phyloP scores from a whole-genome alignment of 2,797 vertebrate genomes.

The Sternotherus odoratus region DNA sequence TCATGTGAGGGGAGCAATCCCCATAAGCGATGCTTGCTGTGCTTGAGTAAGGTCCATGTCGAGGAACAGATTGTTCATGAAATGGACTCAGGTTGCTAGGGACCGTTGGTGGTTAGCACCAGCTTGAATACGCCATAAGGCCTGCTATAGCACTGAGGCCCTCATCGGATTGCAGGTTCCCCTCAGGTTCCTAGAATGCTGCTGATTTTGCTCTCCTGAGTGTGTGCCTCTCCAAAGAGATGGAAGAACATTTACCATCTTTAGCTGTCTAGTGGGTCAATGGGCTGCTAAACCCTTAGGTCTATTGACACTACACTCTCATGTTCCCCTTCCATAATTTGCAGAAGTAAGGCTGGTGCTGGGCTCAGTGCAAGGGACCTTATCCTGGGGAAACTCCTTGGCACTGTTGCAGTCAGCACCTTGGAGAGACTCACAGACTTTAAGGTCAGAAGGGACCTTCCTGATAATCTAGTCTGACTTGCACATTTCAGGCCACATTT shows the following conservation, averaged over 20 bases:
- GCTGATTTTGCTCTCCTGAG: background rate
- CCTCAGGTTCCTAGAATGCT: too few relatives aligned
- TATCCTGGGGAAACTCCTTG: background rate
- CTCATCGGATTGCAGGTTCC: background rate
- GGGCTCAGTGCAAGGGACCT: background rate
- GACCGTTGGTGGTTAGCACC: too few relatives aligned
- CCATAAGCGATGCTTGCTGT: background rate
- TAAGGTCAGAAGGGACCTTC: background rate
- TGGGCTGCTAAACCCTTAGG: background rate
- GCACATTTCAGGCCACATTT: background rate
- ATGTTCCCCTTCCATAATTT: background rate
- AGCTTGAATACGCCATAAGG: background rate
- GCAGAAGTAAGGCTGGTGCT: background rate
- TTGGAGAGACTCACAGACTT: background rate
- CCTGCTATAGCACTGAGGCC: background rate
- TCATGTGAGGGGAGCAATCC: background rate
- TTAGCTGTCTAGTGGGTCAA: background rate
- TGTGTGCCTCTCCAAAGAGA: too few relatives aligned
- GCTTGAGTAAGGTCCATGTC: background rate
- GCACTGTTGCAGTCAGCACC: background rate
- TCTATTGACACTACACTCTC: background rate
- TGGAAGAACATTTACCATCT: too few relatives aligned
- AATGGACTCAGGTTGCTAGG: background rate
- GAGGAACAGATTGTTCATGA: background rate
- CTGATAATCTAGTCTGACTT: background rate